These are phyloP conservation scores for Tachysurus vachellii DNA, from an alignment of 2,113 vertebrate genomes.

Conservation along the genomic window DNA sequence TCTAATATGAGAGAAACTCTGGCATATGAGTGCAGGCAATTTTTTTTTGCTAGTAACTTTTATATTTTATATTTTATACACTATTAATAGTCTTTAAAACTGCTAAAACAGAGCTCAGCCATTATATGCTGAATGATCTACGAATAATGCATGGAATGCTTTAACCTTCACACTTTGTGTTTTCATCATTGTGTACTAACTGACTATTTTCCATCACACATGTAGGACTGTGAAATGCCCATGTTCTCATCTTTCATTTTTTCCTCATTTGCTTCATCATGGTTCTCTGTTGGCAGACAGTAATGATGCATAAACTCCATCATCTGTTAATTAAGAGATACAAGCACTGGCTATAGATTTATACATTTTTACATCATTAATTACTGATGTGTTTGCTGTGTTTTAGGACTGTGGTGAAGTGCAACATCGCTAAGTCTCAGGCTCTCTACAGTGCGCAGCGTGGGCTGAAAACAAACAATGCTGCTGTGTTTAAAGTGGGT, in stretches of 20 bases:
- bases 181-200: slow-evolving; percentile 2
- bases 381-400: slow-evolving; percentile 17
- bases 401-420: slow-evolving; percentile 96
- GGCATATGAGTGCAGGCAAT: not conserved
- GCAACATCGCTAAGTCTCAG: slow-evolving; percentile 97
- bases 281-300: not conserved
- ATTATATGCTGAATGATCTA: not conserved
- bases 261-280: not conserved
- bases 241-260: not conserved
- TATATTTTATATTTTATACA: too few relatives aligned
- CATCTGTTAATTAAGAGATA: not conserved
- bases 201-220: not conserved
- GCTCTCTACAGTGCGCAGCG: slow-evolving; percentile 95
- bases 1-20: not conserved
- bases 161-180: not conserved
- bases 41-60: too few relatives aligned
- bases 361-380: not conserved
- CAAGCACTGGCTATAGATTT: not conserved
- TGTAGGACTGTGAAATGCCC: not conserved
- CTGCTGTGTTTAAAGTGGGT: slow-evolving; percentile 93
- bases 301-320: not conserved
- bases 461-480: slow-evolving; percentile 92
- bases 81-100: not conserved
- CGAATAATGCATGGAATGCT: not conserved
- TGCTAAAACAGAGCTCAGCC: not conserved